Evolutionary conservation across 2,888 invertebrate genomes (phyloP).

Genomic region (Tuberolachnus salignus): DNA sequence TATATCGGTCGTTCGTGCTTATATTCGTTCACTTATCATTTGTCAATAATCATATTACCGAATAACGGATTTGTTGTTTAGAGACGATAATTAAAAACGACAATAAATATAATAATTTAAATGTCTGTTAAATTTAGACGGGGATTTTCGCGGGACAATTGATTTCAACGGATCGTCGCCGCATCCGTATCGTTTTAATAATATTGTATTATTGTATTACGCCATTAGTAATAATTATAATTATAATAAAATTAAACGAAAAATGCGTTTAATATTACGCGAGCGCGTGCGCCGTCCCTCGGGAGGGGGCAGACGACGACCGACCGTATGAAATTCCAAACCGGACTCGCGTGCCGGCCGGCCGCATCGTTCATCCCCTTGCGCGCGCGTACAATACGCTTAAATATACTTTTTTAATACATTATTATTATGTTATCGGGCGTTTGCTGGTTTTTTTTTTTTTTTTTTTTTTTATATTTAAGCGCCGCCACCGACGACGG

Average conservation of each 20-base stretch:
- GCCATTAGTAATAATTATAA: neutral
- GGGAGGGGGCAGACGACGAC: conserved; percentile 36
- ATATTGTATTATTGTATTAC: too few relatives aligned
- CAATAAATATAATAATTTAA: too few relatives aligned
- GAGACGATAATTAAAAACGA: too few relatives aligned
- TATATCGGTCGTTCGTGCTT: too few relatives aligned
- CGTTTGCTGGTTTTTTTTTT: conserved; percentile 21
- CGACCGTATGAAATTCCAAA: conserved; percentile 55
- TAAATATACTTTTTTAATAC: conserved; percentile 1
- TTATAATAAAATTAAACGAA: conserved; percentile 6
- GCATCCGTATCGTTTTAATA: conserved; percentile 2
- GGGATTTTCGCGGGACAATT: neutral
- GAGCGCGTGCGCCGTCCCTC: conserved; percentile 32
- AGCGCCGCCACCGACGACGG: conserved; percentile 52
- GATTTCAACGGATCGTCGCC: conserved; percentile 26
- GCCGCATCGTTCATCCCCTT: conserved; percentile 19
- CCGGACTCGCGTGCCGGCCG: conserved; percentile 39
- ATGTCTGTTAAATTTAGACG: too few relatives aligned
- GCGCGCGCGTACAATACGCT: conserved; percentile 1
- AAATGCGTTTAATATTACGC: too few relatives aligned
- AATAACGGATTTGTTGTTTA: too few relatives aligned
- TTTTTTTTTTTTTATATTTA: too few relatives aligned
- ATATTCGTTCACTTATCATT: too few relatives aligned
- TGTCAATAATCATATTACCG: too few relatives aligned
- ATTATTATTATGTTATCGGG: conserved; percentile 17